phyloP scores from a whole-genome alignment of 2,797 vertebrate species.

The Cichlasoma orientale region DNA sequence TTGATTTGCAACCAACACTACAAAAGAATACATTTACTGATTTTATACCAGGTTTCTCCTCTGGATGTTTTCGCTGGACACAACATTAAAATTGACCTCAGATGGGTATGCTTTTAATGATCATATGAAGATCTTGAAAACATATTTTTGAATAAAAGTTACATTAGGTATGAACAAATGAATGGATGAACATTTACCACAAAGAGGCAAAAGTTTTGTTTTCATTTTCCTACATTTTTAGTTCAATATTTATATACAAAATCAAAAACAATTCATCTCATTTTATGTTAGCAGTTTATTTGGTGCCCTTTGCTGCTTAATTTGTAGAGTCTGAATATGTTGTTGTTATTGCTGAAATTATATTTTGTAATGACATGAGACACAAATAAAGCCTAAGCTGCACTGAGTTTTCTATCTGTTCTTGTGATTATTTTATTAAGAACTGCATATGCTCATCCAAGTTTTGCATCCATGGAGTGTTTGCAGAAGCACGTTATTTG shows the following conservation, averaged over 20 bases:
- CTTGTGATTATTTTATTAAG: constrained; percentile 51
- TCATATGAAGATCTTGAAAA: not conserved
- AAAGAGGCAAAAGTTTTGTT: not conserved
- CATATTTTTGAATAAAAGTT: not conserved
- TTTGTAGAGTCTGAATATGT: not conserved
- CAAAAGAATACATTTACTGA: not conserved
- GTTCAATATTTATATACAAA: not conserved
- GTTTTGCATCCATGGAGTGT: not conserved
- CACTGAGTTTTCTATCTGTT: constrained; percentile 38
- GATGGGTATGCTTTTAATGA: not conserved
- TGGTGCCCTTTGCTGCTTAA: not conserved
- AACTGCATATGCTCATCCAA: not conserved
- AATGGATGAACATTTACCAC: not conserved
- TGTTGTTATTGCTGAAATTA: constrained; percentile 11
- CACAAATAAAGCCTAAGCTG: constrained; percentile 67
- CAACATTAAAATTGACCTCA: not conserved
- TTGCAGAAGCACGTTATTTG: not conserved
- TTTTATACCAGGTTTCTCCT: too few species aligned
- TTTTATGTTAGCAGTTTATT: not conserved
- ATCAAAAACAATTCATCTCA: not conserved
- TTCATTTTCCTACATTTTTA: not conserved
- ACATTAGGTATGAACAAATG: not conserved
- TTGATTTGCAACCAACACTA: not conserved
- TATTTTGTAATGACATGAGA: constrained; percentile 43
- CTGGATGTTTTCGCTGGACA: not conserved